A percentile compares a stretch with the other conserved stretches of the same genome.
phyloP scores from a whole-genome alignment of 2,113 vertebrate species.

The Glaucomys volans region DNA sequence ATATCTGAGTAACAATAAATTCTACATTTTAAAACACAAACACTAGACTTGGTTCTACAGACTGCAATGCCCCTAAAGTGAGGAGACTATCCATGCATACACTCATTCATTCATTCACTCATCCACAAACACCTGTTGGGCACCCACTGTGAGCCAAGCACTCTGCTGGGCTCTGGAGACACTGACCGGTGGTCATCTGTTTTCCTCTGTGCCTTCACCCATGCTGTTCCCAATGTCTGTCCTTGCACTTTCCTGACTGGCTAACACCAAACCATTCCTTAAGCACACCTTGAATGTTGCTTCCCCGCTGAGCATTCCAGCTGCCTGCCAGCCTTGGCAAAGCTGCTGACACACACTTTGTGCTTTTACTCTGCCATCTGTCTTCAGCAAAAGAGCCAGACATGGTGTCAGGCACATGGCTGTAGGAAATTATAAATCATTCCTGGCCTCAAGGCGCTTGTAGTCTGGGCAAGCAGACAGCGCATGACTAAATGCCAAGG shows the following conservation, averaged over 20 bases:
- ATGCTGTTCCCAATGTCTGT: neutral
- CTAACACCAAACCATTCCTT: neutral
- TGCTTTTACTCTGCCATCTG: neutral
- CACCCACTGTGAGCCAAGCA: neutral
- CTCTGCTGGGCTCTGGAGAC: neutral
- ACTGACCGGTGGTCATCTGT: neutral
- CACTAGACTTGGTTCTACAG: neutral
- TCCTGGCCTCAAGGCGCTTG: neutral
- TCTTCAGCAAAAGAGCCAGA: neutral
- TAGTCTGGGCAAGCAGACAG: neutral
- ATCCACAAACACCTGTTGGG: neutral
- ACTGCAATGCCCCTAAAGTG: neutral
- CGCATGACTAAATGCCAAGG: neutral
- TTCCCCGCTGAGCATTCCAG: neutral
- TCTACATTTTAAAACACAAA: neutral
- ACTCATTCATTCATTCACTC: neutral
- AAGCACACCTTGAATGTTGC: neutral
- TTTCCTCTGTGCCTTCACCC: neutral
- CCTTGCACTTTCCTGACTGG: neutral
- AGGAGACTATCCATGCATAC: neutral
- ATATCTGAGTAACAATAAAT: neutral
- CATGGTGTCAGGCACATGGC: neutral
- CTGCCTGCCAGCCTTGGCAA: neutral
- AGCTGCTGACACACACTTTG: neutral
- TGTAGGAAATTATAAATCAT: neutral